Evolutionary conservation across 2,113 vertebrate genomes (phyloP), one percentile per base, ranked within the genome.

Genomic region (Brachyhypopomus occidentalis): DNA sequence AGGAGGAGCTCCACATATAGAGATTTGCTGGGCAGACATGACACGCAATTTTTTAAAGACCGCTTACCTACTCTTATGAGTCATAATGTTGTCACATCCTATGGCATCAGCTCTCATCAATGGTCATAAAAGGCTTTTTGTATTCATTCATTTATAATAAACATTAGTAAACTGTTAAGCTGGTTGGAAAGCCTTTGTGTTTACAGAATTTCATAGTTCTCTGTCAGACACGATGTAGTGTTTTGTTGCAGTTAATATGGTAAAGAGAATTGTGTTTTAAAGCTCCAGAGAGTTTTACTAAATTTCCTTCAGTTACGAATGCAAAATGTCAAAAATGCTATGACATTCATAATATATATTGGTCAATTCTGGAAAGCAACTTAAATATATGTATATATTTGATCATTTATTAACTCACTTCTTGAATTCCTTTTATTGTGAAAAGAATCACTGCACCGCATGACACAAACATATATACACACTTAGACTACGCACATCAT

Each of bases 11-110:
- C 87, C 87, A 88, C 63, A 72, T 88, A 77, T 83, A 85, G 79
- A 73, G 77, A 87, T 84, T 83, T 78, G 84, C 84, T 78, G 86
- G 74, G 72, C 76, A 86, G 84, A 80, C 79, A 83, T 79, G 84
- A 84, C 82, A 80, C 84, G 63, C 80, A 52, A 81, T 41, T 82
- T 45, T 17, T 56, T 76, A 78, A 38, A 52, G 41, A 72, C 77
- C 25, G 64, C 77, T 78, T 56, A 67, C 71, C 62, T 75, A 66
- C 38, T 58, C 60, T 56, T 48, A 34, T 63, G 55, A 81, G 63
- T 76, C 80, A 81, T 69, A 55, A 8, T 76, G 72, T 27, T 66
- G 55, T 81, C 80, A 81, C 9, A 45, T 70, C 72, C 63, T 71
- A 80, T 72, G 74, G 14, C 79, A 72, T 38, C 62, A 9, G 71